phyloP scores from a whole-genome alignment of 2,113 vertebrate species.

The Psittacara wagleri region DNA sequence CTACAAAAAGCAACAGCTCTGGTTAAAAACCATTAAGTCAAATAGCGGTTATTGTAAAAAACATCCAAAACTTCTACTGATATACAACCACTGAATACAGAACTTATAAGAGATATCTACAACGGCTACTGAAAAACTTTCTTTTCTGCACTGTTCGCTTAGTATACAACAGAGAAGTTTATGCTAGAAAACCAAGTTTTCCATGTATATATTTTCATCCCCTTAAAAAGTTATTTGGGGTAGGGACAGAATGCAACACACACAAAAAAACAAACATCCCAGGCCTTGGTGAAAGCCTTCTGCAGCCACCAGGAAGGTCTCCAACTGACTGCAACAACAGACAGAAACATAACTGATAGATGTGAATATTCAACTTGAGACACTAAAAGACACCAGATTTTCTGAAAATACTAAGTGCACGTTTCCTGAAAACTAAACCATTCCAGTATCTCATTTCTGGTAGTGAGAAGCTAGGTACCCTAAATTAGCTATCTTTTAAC shows the following conservation, averaged over 20 bases:
- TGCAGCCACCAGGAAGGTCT: neutral
- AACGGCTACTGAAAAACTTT: neutral
- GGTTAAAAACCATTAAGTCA: neutral
- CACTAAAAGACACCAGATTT: neutral
- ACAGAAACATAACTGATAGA: neutral
- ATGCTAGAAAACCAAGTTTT: neutral
- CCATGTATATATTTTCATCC: neutral
- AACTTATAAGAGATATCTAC: neutral
- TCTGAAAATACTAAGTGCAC: neutral
- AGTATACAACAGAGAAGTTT: neutral
- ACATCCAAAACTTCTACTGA: neutral
- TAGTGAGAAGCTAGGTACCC: neutral
- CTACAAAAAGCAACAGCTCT: neutral
- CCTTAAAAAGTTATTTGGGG: neutral
- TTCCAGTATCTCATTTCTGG: neutral
- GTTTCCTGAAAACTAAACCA: neutral
- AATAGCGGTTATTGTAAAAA: neutral
- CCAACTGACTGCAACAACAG: neutral
- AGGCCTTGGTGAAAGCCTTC: neutral
- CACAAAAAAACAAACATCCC: neutral
- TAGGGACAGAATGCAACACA: neutral
- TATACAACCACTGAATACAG: neutral
- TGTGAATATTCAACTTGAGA: neutral
- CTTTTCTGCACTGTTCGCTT: neutral
- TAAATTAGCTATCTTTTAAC: neutral